phyloP scores from a whole-genome alignment of 2,797 vertebrate genomes.

The Microctenopoma steveboyesi region DNA sequence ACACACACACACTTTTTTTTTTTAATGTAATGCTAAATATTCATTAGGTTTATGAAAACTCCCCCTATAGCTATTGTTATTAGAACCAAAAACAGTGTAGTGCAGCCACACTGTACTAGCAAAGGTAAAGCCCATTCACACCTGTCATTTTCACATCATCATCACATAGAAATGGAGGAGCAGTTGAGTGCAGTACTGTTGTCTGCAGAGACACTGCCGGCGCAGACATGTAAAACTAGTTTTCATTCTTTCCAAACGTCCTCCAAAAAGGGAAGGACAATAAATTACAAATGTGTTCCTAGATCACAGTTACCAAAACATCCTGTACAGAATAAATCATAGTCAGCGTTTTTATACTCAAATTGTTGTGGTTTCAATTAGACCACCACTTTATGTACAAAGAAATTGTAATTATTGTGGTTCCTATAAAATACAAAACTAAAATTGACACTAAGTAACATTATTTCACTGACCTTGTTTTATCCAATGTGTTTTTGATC shows the following conservation, averaged over 20 bases:
- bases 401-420: not conserved
- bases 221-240: not conserved
- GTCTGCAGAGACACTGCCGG: not conserved
- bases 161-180: not conserved
- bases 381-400: not conserved
- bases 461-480: not conserved
- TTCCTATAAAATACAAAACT: not conserved
- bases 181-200: not conserved
- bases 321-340: constrained; percentile 5
- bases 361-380: not conserved
- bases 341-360: constrained; percentile 9
- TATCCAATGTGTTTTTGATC: not conserved
- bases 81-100: constrained; percentile 35
- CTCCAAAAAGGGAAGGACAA: constrained; percentile 7
- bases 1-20: not conserved
- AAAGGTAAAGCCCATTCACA: constrained; percentile 6
- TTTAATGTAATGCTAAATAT: not conserved
- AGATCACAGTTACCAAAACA: not conserved
- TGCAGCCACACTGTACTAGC: not conserved
- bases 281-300: constrained; percentile 1
- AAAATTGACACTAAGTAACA: not conserved
- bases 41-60: constrained; percentile 46
- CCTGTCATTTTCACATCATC: not conserved
- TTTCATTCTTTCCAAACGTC: not conserved
- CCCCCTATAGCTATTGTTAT: constrained; percentile 25